A percentile compares a stretch with the other conserved stretches of the same genome.
Conservation (phyloP, 1,140 invertebrate genomes). For the Potamilus streckersoni region DNA sequence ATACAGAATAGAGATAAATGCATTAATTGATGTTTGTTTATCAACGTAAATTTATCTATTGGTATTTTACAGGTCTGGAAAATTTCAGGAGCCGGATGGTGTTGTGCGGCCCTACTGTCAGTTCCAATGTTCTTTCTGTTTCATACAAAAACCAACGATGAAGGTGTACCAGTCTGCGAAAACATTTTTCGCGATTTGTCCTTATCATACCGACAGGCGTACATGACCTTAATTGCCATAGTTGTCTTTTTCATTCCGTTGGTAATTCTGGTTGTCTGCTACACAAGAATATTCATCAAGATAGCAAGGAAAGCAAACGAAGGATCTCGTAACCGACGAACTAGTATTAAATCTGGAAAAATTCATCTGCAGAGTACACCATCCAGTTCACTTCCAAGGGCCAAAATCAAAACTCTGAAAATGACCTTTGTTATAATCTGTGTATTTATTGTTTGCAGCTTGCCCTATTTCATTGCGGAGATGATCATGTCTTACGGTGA, state of each 20-base stretch:
- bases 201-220: slow-evolving; percentile 52
- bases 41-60: background rate
- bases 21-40: background rate
- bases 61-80: slow-evolving; percentile 57
- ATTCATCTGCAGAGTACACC: slow-evolving; percentile 60
- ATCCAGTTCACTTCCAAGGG: slow-evolving; percentile 61
- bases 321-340: slow-evolving; percentile 29
- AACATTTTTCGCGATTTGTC: slow-evolving; percentile 56
- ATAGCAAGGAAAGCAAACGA: slow-evolving; percentile 58
- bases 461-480: slow-evolving; percentile 66
- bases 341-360: slow-evolving; percentile 37
- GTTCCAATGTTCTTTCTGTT: slow-evolving; percentile 60
- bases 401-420: slow-evolving; percentile 67
- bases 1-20: too few species aligned
- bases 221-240: slow-evolving; percentile 58
- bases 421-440: slow-evolving; percentile 67
- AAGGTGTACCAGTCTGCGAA: slow-evolving; percentile 49
- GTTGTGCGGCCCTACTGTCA: slow-evolving; percentile 47
- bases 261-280: slow-evolving; percentile 56
- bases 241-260: slow-evolving; percentile 61
- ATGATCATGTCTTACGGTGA: slow-evolving; percentile 64
- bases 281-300: slow-evolving; percentile 63
- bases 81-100: slow-evolving; percentile 59
- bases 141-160: slow-evolving; percentile 34
- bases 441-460: slow-evolving; percentile 60